A percentile compares a stretch with the other conserved stretches of the same genome.
Conservation (phyloP, 2,888 invertebrate genomes). For the Melinaea menophilus region DNA sequence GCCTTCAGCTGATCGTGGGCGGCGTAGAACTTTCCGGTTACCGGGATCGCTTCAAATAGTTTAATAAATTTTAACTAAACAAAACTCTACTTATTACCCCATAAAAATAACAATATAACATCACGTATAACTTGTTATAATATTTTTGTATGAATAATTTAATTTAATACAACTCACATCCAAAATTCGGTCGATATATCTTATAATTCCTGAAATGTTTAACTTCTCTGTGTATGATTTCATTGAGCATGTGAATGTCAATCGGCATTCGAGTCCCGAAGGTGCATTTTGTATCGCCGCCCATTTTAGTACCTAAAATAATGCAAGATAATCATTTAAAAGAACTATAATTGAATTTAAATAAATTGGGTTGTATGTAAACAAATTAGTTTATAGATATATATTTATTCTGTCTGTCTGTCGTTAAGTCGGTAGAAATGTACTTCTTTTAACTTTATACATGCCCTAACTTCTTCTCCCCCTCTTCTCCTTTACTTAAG, state of each 20-base stretch:
- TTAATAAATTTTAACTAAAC: too few relatives aligned
- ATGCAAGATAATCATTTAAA: too few relatives aligned
- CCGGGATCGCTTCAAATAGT: conserved; percentile 43
- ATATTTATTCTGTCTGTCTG: too few relatives aligned
- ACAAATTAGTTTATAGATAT: too few relatives aligned
- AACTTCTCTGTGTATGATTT: conserved; percentile 64
- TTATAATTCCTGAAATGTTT: conserved; percentile 68
- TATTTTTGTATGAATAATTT: background rate
- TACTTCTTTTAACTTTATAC: too few relatives aligned
- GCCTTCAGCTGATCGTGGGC: conserved; percentile 55
- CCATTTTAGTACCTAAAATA: conserved; percentile 22
- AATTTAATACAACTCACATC: conserved; percentile 50
- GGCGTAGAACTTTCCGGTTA: conserved; percentile 68
- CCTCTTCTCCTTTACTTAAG: too few relatives aligned
- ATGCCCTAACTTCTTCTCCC: too few relatives aligned
- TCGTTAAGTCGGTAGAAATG: too few relatives aligned
- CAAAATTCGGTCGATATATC: conserved; percentile 68
- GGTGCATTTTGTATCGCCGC: conserved; percentile 43
- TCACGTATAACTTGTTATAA: background rate
- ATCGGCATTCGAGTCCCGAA: conserved; percentile 64
- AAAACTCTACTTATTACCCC: background rate
- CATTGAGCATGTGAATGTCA: conserved; percentile 68
- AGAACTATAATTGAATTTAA: too few relatives aligned
- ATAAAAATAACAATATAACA: too few relatives aligned
- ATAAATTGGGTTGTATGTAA: too few relatives aligned